Conservation (phyloP, 2,888 invertebrate genomes). For the Zhuqinia jingwanae region DNA sequence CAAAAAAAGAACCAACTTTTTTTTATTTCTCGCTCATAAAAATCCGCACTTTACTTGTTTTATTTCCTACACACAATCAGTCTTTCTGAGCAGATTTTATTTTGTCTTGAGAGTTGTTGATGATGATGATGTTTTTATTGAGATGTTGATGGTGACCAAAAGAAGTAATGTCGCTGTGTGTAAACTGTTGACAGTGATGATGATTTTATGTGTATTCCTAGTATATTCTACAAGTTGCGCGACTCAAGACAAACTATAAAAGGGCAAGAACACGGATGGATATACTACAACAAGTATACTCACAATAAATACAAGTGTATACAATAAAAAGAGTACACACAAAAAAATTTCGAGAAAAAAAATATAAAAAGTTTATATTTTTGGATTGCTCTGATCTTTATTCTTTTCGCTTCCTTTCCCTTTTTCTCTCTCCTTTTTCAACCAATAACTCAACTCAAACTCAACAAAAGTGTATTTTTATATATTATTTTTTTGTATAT, state of each 20-base stretch:
- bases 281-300: too few relatives aligned
- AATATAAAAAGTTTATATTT: not conserved
- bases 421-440: not conserved
- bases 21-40: not conserved
- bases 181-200: not conserved
- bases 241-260: too few relatives aligned
- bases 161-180: not conserved
- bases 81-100: not conserved
- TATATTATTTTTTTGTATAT: too few relatives aligned
- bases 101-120: too few relatives aligned
- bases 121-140: constrained; percentile 14
- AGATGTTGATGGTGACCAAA: constrained; percentile 4
- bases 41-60: not conserved
- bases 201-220: too few relatives aligned
- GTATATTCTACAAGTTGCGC: too few relatives aligned
- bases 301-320: too few relatives aligned
- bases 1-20: not conserved
- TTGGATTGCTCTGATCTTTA: not conserved
- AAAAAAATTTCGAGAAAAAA: not conserved
- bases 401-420: constrained; percentile 22
- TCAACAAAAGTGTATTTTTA: too few relatives aligned
- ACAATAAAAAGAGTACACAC: not conserved
- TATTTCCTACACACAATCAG: not conserved
- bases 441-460: not conserved
- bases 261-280: too few relatives aligned